phyloP scores from a whole-genome alignment of 2,113 vertebrate species.

The Corythaixoides concolor region DNA sequence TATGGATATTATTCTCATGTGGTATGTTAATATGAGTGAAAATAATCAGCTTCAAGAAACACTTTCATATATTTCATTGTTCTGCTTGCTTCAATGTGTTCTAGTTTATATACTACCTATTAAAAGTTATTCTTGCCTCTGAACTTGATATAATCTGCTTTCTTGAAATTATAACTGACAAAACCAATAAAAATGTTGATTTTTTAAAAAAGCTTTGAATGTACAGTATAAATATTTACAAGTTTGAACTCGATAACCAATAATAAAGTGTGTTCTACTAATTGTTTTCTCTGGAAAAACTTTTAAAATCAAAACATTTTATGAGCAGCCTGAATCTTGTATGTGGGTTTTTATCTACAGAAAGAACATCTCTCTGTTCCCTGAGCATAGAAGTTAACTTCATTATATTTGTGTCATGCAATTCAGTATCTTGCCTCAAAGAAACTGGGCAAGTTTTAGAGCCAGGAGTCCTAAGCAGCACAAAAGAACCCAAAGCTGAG shows the following conservation, averaged over 20 bases:
- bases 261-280: background rate
- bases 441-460: background rate
- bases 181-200: constrained; percentile 18
- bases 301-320: background rate
- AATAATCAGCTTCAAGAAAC: background rate
- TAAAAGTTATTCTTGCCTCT: background rate
- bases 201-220: background rate
- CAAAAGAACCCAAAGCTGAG: background rate
- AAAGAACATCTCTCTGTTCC: background rate
- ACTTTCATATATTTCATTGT: background rate
- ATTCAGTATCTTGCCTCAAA: background rate
- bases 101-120: background rate
- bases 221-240: background rate
- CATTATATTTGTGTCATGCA: background rate
- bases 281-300: background rate
- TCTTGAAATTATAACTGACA: background rate
- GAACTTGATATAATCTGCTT: background rate
- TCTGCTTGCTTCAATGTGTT: background rate
- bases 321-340: background rate
- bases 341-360: background rate
- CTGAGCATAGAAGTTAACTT: background rate
- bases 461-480: background rate
- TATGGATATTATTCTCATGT: background rate
- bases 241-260: background rate
- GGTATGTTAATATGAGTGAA: background rate